phyloP scores from a whole-genome alignment of 2,113 vertebrate species.

The Canis aureus region DNA sequence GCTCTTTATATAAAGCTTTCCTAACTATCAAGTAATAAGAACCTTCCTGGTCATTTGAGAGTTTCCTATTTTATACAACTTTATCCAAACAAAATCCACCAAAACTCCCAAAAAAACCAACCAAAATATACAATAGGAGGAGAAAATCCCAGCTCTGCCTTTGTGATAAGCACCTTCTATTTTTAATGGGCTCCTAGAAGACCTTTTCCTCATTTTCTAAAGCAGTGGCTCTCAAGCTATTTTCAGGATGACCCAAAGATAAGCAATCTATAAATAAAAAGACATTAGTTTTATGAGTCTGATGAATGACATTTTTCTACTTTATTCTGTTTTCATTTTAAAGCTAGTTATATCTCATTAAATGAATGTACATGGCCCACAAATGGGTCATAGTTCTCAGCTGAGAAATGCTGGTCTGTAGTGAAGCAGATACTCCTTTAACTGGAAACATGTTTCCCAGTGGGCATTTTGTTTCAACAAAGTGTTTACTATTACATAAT shows the following conservation, averaged over 20 bases:
- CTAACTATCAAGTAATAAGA: neutral
- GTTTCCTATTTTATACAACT: neutral
- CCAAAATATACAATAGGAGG: neutral
- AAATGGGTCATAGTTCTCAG: neutral
- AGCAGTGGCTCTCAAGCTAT: neutral
- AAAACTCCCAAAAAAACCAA: neutral
- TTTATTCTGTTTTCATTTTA: neutral
- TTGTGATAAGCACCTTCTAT: neutral
- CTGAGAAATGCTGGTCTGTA: neutral
- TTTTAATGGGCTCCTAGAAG: neutral
- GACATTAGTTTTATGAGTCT: neutral
- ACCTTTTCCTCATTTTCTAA: neutral
- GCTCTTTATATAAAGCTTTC: neutral
- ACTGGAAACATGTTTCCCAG: neutral
- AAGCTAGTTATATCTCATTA: neutral
- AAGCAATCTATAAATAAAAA: neutral
- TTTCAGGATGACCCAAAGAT: neutral
- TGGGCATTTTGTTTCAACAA: neutral
- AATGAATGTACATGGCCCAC: neutral
- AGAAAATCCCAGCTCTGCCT: neutral
- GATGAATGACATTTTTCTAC: neutral
- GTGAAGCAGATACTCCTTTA: neutral
- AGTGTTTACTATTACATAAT: neutral
- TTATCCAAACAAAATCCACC: slow-evolving; percentile 38
- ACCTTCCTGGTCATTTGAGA: neutral